Percentiles rank a stretch among this genome's conserved stretches.
phyloP scores from a whole-genome alignment of 2,888 invertebrate species.

The Eumacrocentrus americanus region DNA sequence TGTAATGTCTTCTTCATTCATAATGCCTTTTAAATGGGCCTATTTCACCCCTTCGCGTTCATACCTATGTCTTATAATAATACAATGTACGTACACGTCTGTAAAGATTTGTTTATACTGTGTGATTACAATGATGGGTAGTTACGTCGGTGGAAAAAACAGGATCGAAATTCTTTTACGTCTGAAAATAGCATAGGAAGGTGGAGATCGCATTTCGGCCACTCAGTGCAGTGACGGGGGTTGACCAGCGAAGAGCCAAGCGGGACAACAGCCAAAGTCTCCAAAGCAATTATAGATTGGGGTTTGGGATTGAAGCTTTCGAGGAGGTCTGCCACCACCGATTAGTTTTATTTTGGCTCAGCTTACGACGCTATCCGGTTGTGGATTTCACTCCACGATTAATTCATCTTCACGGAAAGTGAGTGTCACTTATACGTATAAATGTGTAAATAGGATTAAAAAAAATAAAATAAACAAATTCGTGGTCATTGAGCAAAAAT shows the following conservation, averaged over 20 bases:
- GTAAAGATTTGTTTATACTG: constrained; percentile 30
- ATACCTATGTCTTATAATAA: neutral
- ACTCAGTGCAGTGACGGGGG: constrained; percentile 48
- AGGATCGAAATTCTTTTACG: constrained; percentile 51
- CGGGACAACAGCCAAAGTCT: constrained; percentile 59
- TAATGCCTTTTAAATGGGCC: neutral
- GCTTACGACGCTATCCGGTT: constrained; percentile 59
- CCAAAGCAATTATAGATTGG: constrained; percentile 60
- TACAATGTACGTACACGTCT: neutral
- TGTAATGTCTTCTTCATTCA: neutral
- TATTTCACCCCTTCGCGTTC: neutral
- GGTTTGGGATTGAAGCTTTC: constrained; percentile 54
- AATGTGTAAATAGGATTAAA: neutral
- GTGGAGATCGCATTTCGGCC: constrained; percentile 60
- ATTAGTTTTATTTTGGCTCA: constrained; percentile 61
- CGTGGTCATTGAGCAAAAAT: neutral
- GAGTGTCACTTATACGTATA: constrained; percentile 37
- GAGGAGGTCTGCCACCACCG: constrained; percentile 48
- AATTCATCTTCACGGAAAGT: constrained; percentile 43
- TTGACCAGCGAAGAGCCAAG: constrained; percentile 42
- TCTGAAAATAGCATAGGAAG: constrained; percentile 57
- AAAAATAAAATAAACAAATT: neutral
- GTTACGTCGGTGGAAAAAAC: constrained; percentile 49
- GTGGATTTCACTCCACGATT: constrained; percentile 51
- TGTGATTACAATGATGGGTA: constrained; percentile 44